Evolutionary conservation across 2,113 vertebrate species (phyloP).

Genomic region (Rhipidura dahli): DNA sequence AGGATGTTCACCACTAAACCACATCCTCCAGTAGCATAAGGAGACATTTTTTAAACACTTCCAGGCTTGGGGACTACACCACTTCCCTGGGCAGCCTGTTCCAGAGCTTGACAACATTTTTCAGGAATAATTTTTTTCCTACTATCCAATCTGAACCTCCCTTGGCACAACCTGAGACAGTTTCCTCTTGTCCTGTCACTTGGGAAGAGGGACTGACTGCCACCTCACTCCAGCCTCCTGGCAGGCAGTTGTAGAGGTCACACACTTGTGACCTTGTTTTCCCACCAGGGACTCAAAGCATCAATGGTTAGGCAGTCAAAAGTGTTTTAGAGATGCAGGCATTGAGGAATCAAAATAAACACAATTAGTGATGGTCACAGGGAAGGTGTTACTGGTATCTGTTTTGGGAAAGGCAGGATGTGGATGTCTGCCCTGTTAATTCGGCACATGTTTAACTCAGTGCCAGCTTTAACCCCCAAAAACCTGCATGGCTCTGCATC

Average conservation of each 20-base stretch:
- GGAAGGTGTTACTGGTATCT: neutral
- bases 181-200: neutral
- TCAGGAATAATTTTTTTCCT: too few relatives aligned
- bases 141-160: too few relatives aligned
- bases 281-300: neutral
- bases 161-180: neutral
- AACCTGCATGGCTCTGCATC: neutral
- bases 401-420: neutral
- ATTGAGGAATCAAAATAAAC: neutral
- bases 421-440: rapidly evolving
- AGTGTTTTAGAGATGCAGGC: neutral
- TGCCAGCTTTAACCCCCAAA: neutral
- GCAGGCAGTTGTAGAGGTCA: neutral
- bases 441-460: neutral
- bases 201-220: neutral
- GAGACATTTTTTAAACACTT: rapidly evolving
- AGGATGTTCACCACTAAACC: neutral
- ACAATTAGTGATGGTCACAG: neutral
- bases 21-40: neutral
- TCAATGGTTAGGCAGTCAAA: neutral
- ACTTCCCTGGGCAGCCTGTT: neutral
- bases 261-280: neutral
- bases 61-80: neutral
- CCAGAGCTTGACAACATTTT: neutral
- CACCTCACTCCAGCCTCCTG: neutral